Evolutionary conservation across 2,888 invertebrate genomes (phyloP), one percentile per base, ranked within the genome.

Genomic region (Sericinus montela): DNA sequence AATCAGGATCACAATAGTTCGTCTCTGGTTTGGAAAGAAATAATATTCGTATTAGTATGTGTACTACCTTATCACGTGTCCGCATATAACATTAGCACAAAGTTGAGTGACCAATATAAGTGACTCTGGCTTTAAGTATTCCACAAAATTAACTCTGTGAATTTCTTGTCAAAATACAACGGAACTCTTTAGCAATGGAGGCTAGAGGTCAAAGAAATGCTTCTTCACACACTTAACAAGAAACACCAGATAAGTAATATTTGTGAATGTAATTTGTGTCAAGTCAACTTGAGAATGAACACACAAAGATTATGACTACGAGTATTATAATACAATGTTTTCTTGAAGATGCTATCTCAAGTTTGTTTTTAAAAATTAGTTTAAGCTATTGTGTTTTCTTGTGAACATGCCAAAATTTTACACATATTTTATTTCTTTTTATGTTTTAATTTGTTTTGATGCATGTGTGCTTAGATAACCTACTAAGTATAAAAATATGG

Each of bases 111-210:
- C 57, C 57, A 45, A 41, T 32, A 6, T 40, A 46, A 44, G 16
- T 32, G 38, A 0, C 11, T 48, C 38, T 44, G 44, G 62, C 55
- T 67, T 58, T 73, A 74, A 67, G 69, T 77, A 80, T 67, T 73
- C 75, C 65, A 80, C 72, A 75, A 60, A 67, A 63, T 66, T 58
- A 59, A 67, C 65, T 64, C 64, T 66, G 53, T 60, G 77, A 80
- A 79, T 71, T 69, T 64, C 74, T 72, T 77, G 80, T 76, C 79
- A 80, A 76, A 79, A 81, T 63, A 75, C 75, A 82, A 80, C 74
- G 75, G 77, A 69, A 75, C 66, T 48, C 58, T 56, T 56, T 50
- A 55, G 50, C 41, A 49, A 55, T 58, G 48, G 50, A 52, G 46
- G 51, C 54, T 38, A 48, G 60, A 57, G 67, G 65, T 66, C 69